Percentiles rank a stretch among this genome's conserved stretches.
These are phyloP conservation scores for Xerus rutilus DNA, from an alignment of 2,797 vertebrate species.

Conservation along the genomic window DNA sequence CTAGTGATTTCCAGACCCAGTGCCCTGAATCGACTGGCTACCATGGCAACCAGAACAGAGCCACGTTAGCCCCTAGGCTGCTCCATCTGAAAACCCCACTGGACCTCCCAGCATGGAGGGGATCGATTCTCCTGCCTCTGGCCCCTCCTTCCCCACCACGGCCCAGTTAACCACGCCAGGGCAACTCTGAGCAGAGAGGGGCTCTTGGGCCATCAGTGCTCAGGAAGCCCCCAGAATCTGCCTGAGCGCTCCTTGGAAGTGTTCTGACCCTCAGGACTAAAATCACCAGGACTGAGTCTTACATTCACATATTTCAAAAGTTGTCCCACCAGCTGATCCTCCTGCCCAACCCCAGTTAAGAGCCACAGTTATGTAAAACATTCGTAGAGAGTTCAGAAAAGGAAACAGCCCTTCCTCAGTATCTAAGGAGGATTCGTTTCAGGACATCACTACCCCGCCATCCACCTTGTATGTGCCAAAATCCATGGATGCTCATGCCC, in stretches of 20 bases:
- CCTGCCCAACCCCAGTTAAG: not conserved
- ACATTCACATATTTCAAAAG: not conserved
- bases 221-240: not conserved
- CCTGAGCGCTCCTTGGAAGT: not conserved
- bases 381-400: not conserved
- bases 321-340: not conserved
- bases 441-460: not conserved
- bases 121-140: not conserved
- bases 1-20: not conserved
- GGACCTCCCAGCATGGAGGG: not conserved
- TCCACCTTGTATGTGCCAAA: not conserved
- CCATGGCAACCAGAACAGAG: not conserved
- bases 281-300: not conserved
- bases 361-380: not conserved
- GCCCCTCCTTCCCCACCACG: not conserved
- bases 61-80: not conserved
- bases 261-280: not conserved
- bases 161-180: not conserved
- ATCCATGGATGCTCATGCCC: not conserved
- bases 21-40: not conserved
- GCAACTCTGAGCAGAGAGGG: not conserved
- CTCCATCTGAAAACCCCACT: not conserved
- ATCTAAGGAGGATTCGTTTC: not conserved
- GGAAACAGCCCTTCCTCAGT: not conserved
- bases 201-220: fast-evolving